Evolutionary conservation across 1,140 invertebrate species (phyloP).

Genomic region (Listronotus bonariensis): DNA sequence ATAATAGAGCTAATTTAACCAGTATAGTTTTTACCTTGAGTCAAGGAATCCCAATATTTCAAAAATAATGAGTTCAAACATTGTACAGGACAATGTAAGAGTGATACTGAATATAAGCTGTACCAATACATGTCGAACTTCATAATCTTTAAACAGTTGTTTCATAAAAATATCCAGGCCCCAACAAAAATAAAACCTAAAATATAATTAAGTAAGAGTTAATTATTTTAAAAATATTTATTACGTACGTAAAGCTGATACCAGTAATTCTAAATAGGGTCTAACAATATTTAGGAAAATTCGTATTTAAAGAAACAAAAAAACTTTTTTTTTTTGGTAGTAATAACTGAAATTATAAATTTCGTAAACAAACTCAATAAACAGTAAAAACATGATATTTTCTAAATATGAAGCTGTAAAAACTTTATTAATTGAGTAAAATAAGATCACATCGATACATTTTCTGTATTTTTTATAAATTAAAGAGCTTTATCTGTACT

Average conservation of each 20-base stretch:
- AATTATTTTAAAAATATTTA: not conserved
- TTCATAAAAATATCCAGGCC: conserved; percentile 98
- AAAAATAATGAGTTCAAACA: conserved; percentile 99
- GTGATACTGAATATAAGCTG: conserved; percentile 97
- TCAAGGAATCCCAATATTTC: conserved; percentile 96
- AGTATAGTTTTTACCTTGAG: conserved; percentile 52
- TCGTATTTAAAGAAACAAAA: too few relatives aligned
- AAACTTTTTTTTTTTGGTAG: too few relatives aligned
- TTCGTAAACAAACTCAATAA: too few relatives aligned
- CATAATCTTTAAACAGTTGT: conserved; percentile 97
- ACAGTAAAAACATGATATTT: too few relatives aligned
- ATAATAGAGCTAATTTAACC: too few relatives aligned
- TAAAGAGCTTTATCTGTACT: not conserved
- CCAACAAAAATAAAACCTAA: conserved; percentile 93
- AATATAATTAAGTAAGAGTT: conserved; percentile 49
- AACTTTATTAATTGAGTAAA: too few relatives aligned
- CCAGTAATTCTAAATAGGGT: not conserved
- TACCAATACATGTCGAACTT: conserved; percentile 92
- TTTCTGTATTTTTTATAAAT: too few relatives aligned
- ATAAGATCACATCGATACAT: too few relatives aligned
- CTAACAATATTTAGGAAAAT: too few relatives aligned
- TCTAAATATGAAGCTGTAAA: too few relatives aligned
- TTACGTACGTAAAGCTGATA: not conserved
- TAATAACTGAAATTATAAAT: too few relatives aligned
- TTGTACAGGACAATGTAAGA: conserved; percentile 96